Evolutionary conservation across 2,888 invertebrate species (phyloP), one percentile per base, ranked within the genome.

Genomic region (Nomada ferruginata): DNA sequence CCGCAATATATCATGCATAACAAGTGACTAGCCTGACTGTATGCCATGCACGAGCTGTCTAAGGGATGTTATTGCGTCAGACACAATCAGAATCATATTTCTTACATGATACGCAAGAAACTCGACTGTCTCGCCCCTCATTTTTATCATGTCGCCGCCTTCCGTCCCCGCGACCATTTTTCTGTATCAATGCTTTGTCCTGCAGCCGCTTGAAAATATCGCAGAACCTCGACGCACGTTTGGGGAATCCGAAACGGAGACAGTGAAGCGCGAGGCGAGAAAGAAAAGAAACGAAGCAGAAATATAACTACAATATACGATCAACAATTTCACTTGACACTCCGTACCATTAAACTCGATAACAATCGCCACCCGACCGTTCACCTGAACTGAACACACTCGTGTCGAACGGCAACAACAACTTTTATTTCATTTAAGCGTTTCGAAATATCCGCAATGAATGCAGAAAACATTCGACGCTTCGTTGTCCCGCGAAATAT

Each of bases 1-100:
- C 87, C 82, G 84, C 87, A 86, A 91, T 92, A 90, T 91, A 91
- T 91, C 91, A 92, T 91, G 91, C 91, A 91, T 92, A 92, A 88
- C 90, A 91, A 91, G 89, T 90, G 90, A 88, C 84, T 86, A 80
- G 83, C 83, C 87, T 84, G 88, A 86, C 87, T 89, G 85, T 87
- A 84, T 89, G 87, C 87, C 88, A 81, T 81, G 84, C 85, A 79
- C 84, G 82, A 87, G 76, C 85, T 89, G 87, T 89, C 89, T 86
- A 86, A 86, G 75, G 82, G 83, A 87, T 87, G 83, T 83, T 86
- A 86, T 87, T 81, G 82, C 77, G 68, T 76, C 75, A 84, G 85
- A 76, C 82, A 79, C 82, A 84, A 88, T 88, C 85, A 87, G 84
- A 87, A 86, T 87, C 87, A 85, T 86, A 89, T 85, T 88, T 88